phyloP scores from a whole-genome alignment of 2,888 invertebrate species.

The Amphiduros pacificus region DNA sequence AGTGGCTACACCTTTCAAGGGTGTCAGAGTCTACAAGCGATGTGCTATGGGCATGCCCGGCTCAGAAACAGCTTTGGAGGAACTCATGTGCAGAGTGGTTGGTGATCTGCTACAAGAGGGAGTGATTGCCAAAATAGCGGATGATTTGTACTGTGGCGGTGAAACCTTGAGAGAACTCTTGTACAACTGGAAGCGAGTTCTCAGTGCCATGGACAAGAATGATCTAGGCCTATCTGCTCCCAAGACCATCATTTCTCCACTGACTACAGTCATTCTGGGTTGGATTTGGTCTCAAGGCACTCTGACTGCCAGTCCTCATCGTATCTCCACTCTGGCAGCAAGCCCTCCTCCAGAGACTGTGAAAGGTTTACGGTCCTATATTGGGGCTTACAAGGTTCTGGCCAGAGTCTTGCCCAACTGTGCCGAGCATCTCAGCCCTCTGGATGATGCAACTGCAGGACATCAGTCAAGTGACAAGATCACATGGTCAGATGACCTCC shows the following conservation, averaged over 20 bases:
- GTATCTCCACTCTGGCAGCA: background rate
- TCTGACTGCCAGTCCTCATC: background rate
- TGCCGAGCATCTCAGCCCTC: background rate
- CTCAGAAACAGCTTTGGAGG: background rate
- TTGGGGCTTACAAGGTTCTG: background rate
- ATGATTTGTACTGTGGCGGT: background rate
- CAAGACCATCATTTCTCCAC: background rate
- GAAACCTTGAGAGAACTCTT: background rate
- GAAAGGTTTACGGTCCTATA: background rate
- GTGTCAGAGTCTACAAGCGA: background rate
- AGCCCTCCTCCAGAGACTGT: background rate
- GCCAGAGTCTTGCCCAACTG: background rate
- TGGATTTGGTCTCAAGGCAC: background rate
- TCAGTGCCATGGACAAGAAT: background rate
- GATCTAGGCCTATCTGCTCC: background rate
- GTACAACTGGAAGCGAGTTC: background rate
- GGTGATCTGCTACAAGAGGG: background rate
- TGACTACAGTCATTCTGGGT: background rate
- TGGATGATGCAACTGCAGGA: background rate
- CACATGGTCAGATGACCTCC: background rate
- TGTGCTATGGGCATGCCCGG: slow-evolving; percentile 1
- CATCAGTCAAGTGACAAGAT: background rate
- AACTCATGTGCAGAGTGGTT: background rate
- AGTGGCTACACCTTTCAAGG: background rate
- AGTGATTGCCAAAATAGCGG: background rate